These are phyloP conservation scores for Mungos mungo DNA, from an alignment of 2,113 vertebrate genomes.

Conservation along the genomic window DNA sequence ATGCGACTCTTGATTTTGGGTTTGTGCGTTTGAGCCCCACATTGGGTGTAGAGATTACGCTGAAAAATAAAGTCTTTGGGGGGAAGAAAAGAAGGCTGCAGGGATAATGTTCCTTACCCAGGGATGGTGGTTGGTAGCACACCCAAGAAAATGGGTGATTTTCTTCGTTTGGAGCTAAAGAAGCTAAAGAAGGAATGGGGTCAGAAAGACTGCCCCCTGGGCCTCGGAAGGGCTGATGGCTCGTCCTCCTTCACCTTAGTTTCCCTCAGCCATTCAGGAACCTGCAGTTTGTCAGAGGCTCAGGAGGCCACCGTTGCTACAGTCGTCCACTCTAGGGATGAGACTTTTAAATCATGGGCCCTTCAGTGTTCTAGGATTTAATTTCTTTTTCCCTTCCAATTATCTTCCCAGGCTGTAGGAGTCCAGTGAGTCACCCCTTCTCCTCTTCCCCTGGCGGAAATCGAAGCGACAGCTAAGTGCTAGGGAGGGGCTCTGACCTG, in stretches of 20 bases:
- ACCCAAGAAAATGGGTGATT: not conserved
- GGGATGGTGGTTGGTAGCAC: not conserved
- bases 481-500: constrained; percentile 64
- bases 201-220: not conserved
- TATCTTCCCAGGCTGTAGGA: constrained; percentile 65
- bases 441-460: constrained; percentile 58
- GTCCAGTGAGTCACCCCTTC: constrained; percentile 73
- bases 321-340: constrained; percentile 4
- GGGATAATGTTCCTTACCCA: not conserved
- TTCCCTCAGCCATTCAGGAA: not conserved
- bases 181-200: not conserved
- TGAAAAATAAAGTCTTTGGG: not conserved
- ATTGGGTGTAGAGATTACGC: not conserved
- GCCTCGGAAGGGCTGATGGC: not conserved
- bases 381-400: constrained; percentile 66
- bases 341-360: constrained; percentile 42
- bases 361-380: constrained; percentile 52
- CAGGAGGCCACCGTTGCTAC: not conserved
- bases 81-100: not conserved
- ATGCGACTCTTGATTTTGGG: not conserved
- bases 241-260: not conserved
- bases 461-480: constrained; percentile 53
- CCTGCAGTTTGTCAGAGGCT: not conserved
- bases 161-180: constrained; percentile 28
- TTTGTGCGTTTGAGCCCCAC: not conserved